Conservation (phyloP, 2,113 vertebrate genomes). For the Triplophysa rosa region DNA sequence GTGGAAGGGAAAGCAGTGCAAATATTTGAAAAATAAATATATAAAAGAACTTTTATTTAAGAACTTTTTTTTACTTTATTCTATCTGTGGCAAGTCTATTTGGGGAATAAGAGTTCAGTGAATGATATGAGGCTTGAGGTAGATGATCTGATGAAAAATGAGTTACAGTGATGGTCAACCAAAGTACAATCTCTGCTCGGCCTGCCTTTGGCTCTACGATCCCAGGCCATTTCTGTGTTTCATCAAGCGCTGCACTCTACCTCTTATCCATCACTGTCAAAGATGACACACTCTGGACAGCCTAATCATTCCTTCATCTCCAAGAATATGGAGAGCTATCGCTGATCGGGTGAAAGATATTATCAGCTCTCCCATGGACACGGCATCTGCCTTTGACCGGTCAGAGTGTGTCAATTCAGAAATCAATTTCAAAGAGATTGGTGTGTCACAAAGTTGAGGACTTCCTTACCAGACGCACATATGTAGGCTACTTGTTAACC, state of each 20-base stretch:
- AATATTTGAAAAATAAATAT: conserved; percentile 36
- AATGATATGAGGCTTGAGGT: conserved; percentile 21
- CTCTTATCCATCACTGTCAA: conserved; percentile 37
- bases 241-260: conserved; percentile 2
- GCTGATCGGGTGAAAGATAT: conserved; percentile 30
- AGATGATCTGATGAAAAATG: conserved; percentile 51
- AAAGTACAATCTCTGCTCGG: conserved; percentile 24
- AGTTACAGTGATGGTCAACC: conserved; percentile 39
- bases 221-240: conserved; percentile 38
- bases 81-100: conserved; percentile 47
- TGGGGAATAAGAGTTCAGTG: conserved; percentile 29
- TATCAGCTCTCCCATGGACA: conserved; percentile 22
- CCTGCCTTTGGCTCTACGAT: conserved; percentile 19
- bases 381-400: conserved; percentile 28
- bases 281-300: conserved; percentile 37
- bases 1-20: not conserved
- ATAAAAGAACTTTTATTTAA: conserved; percentile 11
- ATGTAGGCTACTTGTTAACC: not conserved
- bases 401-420: conserved; percentile 22
- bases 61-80: conserved; percentile 29
- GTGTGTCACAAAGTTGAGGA: not conserved
- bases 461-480: not conserved
- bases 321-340: conserved; percentile 39
- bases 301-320: conserved; percentile 48
- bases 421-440: conserved; percentile 13